These are phyloP conservation scores for Pteromalus puparum DNA, from an alignment of 1,140 invertebrate species.

Conservation along the genomic window DNA sequence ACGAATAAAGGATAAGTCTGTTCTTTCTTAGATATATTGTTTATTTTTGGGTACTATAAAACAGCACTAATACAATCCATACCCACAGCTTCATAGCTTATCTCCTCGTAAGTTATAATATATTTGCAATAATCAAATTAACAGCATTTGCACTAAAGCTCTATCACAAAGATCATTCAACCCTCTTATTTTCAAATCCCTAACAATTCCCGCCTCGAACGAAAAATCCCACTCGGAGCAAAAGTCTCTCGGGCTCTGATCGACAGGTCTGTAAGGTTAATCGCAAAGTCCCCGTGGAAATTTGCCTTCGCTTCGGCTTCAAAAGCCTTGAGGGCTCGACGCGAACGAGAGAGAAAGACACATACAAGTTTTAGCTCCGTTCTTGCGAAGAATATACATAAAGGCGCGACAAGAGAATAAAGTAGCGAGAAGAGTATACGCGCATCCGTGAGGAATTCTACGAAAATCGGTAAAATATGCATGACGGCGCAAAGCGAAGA, in stretches of 20 bases:
- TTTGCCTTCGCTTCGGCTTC: slow-evolving; percentile 21
- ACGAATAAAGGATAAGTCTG: too few species aligned
- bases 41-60: too few species aligned
- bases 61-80: too few species aligned
- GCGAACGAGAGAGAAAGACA: not conserved
- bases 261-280: slow-evolving; percentile 58
- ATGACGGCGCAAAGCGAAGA: slow-evolving; percentile 56
- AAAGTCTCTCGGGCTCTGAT: slow-evolving; percentile 33
- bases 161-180: too few species aligned
- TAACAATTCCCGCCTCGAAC: not conserved
- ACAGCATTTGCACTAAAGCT: too few species aligned
- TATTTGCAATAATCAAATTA: too few species aligned
- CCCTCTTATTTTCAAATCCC: too few species aligned
- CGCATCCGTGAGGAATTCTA: slow-evolving; percentile 64
- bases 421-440: slow-evolving; percentile 48
- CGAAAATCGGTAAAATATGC: slow-evolving; percentile 73
- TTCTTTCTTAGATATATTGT: too few species aligned
- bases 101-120: too few species aligned
- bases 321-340: slow-evolving; percentile 3
- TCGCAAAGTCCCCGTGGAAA: slow-evolving; percentile 61
- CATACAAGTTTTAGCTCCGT: not conserved
- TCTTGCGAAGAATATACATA: slow-evolving; percentile 29
- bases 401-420: slow-evolving; percentile 36
- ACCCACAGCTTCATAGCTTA: too few species aligned
- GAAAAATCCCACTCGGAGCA: not conserved